A percentile compares a stretch with the other conserved stretches of the same genome.
These are phyloP conservation scores for Dryas iulia DNA, from an alignment of 1,140 invertebrate genomes.

Conservation along the genomic window DNA sequence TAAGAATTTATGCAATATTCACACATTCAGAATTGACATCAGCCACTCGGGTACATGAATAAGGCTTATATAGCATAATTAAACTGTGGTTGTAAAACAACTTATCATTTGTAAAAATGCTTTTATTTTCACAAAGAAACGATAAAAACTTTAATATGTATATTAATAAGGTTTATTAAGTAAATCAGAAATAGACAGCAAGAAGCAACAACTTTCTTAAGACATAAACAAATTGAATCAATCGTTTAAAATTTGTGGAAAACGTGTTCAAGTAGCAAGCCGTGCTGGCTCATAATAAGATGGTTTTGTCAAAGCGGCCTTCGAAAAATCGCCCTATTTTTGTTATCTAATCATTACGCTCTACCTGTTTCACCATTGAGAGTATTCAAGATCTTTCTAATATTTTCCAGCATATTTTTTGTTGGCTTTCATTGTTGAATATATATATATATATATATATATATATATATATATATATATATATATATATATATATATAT, in stretches of 20 bases:
- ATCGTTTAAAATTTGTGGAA: slow-evolving; percentile 34
- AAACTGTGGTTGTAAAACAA: no score
- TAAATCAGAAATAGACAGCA: not conserved
- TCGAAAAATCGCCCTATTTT: slow-evolving; percentile 33
- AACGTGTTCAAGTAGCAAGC: slow-evolving; percentile 61
- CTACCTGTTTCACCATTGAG: slow-evolving; percentile 25
- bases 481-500: no score
- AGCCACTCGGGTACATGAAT: no score
- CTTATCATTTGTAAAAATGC: no score
- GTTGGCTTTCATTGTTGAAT: not conserved
- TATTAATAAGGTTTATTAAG: not conserved
- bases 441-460: no score
- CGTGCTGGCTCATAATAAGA: slow-evolving; percentile 64
- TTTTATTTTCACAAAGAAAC: no score
- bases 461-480: no score
- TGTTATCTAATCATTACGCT: slow-evolving; percentile 32
- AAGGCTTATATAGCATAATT: no score
- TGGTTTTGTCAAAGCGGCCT: slow-evolving; percentile 38
- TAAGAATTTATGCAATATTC: no score
- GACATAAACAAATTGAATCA: slow-evolving; percentile 23
- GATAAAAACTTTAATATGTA: no score
- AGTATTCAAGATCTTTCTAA: slow-evolving; percentile 7
- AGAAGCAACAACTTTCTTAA: slow-evolving; percentile 5
- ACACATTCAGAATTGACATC: no score
- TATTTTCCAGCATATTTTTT: not conserved